Conservation (phyloP, 2,113 vertebrate genomes). For the Marcusenius ussheri region DNA sequence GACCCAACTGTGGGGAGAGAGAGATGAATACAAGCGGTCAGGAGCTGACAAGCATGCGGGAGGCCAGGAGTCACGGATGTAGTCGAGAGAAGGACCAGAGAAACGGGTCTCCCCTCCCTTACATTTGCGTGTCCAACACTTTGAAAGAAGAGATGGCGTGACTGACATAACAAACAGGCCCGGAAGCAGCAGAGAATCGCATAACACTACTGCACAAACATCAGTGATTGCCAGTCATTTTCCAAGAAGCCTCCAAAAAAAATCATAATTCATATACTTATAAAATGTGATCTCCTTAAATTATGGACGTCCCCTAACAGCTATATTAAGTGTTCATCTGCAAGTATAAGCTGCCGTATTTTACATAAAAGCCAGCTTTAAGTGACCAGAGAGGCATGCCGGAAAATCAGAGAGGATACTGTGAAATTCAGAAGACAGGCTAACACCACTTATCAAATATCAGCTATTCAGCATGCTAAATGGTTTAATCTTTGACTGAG, state of each 20-base stretch:
- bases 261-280: background rate
- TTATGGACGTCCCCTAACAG: background rate
- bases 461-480: background rate
- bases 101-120: no score
- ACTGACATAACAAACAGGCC: background rate
- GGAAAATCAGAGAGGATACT: background rate
- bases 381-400: background rate
- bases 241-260: background rate
- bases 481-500: background rate
- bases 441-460: background rate
- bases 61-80: background rate
- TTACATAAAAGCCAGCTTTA: background rate
- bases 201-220: background rate
- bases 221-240: background rate
- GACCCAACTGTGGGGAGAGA: constrained; percentile 35
- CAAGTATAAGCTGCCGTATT: background rate
- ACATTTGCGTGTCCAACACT: background rate
- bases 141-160: background rate
- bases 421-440: constrained; percentile 14
- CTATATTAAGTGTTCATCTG: background rate
- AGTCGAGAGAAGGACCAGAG: background rate
- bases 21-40: background rate
- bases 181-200: background rate
- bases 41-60: background rate
- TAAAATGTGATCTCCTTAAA: background rate